phyloP scores from a whole-genome alignment of 2,888 invertebrate genomes.

The Cheiracanthium punctorium region DNA sequence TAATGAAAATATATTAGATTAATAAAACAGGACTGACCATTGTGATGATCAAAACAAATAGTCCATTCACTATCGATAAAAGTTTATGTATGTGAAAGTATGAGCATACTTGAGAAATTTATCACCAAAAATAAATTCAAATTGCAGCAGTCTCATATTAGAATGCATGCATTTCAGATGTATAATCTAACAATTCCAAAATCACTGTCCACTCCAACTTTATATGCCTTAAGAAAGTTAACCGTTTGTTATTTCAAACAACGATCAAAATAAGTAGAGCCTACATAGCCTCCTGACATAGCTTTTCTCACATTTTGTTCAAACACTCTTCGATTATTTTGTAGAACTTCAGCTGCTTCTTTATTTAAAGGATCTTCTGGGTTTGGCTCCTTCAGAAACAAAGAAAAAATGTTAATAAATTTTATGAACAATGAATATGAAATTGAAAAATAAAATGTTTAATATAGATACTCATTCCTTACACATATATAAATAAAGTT shows the following conservation, averaged over 20 bases:
- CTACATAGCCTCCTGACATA: constrained; percentile 96
- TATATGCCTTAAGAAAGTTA: background rate
- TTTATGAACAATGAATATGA: too few species aligned
- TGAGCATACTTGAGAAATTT: too few species aligned
- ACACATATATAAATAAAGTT: too few species aligned
- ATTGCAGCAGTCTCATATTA: background rate
- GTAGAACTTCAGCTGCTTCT: constrained; percentile 97
- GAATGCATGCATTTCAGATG: constrained; percentile 8
- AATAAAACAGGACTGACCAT: too few species aligned
- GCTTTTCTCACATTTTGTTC: constrained; percentile 94
- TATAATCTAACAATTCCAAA: constrained; percentile 1
- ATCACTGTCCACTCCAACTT: background rate
- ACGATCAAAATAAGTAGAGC: constrained; percentile 94
- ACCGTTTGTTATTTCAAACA: constrained; percentile 87
- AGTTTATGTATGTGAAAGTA: too few species aligned
- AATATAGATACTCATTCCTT: too few species aligned
- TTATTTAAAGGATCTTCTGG: constrained; percentile 99
- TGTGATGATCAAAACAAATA: too few species aligned
- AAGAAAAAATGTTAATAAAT: too few species aligned
- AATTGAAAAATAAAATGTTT: too few species aligned
- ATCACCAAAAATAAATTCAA: too few species aligned
- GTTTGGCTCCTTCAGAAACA: constrained; percentile 88
- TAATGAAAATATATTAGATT: too few species aligned
- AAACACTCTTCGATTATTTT: constrained; percentile 93
- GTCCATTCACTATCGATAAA: too few species aligned